Base-by-base conservation (phyloP, 1,140 invertebrate species). In the Idris sp. region DNA sequence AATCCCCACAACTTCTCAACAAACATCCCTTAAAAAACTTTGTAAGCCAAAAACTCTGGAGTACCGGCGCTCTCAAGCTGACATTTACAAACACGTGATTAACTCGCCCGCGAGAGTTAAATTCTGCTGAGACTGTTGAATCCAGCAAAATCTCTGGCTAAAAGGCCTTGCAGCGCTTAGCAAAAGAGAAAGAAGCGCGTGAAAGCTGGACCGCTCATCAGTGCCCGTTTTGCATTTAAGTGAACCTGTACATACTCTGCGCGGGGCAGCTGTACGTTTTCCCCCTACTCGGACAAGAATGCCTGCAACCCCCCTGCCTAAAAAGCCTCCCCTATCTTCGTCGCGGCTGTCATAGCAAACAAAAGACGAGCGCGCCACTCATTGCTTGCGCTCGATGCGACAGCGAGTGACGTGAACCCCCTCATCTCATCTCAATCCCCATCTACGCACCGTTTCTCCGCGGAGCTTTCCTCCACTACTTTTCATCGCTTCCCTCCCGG, bases 281-380 rank as follows among this genome's bases (percentile, higher is more conserved):
- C 69, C 69, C 62, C 67, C 36, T 43, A 4, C 22, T 46, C 31
- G 46, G 31, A 18, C 56, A 61, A 68, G 43, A 74, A 62, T 78
- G n/a, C n/a, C 67, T 31, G 46, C 56, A 65, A 43, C 74, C 64
- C 76, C 78, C 68, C 61, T 33, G 36, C 25, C 38, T 51, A 15
- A 41, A 68, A 18, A 54, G 49, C 68, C 48, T 49, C 38, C 62
- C 40, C 41, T 31, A 26, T 68, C 64, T 65, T 54, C 54, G 38
- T 46, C 46, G 65, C 53, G 68, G 73, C 79, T 82, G 82, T 71
- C 78, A 84, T 81, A 77, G 80, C 83, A 86, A 86, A 86, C 84
- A 84, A 86, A 84, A 86, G 84, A 84, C 83, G 83, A 83, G 82
- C 81, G 82, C 82, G 81, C 83, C 83, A 83, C 82, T 84, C 82